Evolutionary conservation across 64 coral and sea anemone species (phyloP), one percentile per base, ranked within the genome.

Genomic region (Montipora capricornis): DNA sequence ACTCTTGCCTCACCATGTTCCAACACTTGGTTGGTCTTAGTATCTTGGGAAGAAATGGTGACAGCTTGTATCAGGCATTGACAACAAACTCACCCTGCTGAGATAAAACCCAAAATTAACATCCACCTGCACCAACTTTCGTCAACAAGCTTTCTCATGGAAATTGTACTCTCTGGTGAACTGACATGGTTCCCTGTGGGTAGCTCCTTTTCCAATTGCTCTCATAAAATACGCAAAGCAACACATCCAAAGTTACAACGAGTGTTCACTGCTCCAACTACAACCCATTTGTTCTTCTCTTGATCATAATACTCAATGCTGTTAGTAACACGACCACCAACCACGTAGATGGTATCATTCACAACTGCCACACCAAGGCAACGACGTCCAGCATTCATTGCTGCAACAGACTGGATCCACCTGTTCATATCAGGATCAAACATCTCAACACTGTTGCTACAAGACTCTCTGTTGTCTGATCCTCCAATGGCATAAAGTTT

Each of bases 201-300:
- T 17, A 78, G 17, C 47, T 5, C 1, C 11, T 12, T 17, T 48
- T 78, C 45, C 9, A 20, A n/a, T 7, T 47, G 22, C 52, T 46
- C 80, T 46, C 80, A 97, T 44, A 97, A 80, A 24, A 97, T 87
- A 4, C 97, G 91, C 20, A 99, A 74, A 24, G 97, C 97, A 44
- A 99, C 97, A 96, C 98, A 99, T 29, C 98, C 98, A 96, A 99
- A 99, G 89, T 96, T 99, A 26, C 98, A 99, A 20, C 95, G 82
- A 16, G 98, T 91, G 17, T 99, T 99, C 4, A 99, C 98, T 20
- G 98, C 81, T 15, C 98, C 98, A 73, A 99, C 98, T 70, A 99
- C 90, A 22, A 80, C 90, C 98, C 98, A 99, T 50, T 67, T 86
- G 76, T 99, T 99, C 53, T 83, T 86, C 22, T 99, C 93, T 50